These are phyloP conservation scores for Philopedon plagiatum DNA, from an alignment of 2,888 invertebrate species.

Conservation along the genomic window DNA sequence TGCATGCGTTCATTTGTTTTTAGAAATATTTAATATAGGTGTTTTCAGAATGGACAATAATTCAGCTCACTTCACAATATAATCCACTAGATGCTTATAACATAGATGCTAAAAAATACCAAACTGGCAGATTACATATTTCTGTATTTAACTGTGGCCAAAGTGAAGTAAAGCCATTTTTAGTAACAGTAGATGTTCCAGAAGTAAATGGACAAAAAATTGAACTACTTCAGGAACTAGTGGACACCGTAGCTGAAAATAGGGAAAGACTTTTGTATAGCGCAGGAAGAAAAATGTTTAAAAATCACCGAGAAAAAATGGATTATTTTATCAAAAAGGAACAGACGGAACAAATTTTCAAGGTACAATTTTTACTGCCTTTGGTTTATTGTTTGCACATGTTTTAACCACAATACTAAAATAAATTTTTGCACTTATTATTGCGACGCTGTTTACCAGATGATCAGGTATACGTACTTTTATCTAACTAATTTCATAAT, in stretches of 20 bases:
- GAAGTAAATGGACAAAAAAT: conserved; percentile 47
- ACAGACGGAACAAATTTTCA: conserved; percentile 54
- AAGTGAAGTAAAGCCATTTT: conserved; percentile 59
- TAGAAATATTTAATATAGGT: conserved; percentile 50
- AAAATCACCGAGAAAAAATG: conserved; percentile 54
- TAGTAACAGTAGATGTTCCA: conserved; percentile 54
- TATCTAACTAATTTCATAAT: too few relatives aligned
- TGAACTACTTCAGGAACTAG: conserved; percentile 59
- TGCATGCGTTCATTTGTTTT: too few relatives aligned
- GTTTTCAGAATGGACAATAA: conserved; percentile 74
- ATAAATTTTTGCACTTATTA: too few relatives aligned
- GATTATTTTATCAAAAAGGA: conserved; percentile 53
- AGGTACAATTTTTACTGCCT: conserved; percentile 48
- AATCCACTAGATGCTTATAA: conserved; percentile 58
- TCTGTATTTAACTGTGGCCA: conserved; percentile 64
- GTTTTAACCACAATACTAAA: conserved; percentile 27
- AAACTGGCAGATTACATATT: conserved; percentile 61
- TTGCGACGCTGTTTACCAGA: too few relatives aligned
- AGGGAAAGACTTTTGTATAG: conserved; percentile 53
- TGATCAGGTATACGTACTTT: too few relatives aligned
- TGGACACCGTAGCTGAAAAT: conserved; percentile 58
- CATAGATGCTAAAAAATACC: conserved; percentile 54
- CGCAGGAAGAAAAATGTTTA: conserved; percentile 53
- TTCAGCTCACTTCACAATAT: conserved; percentile 71
- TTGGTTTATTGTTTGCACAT: too few relatives aligned